These are phyloP conservation scores for Lasioglossum marginatum DNA, from an alignment of 2,888 invertebrate genomes.

Conservation along the genomic window DNA sequence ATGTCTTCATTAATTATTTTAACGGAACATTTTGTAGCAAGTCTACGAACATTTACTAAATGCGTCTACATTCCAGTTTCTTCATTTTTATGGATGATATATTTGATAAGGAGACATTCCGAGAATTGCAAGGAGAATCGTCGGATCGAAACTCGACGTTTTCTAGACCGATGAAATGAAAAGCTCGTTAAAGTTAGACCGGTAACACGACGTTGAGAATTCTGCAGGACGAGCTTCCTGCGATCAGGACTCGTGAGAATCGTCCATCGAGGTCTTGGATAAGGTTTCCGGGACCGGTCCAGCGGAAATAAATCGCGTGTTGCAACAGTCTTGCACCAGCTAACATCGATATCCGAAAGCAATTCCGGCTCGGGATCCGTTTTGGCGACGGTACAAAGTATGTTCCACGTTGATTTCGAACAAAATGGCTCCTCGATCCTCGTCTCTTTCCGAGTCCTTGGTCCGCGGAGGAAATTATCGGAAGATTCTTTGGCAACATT, in stretches of 20 bases:
- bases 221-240: background rate
- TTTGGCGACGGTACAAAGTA: slow-evolving; percentile 52
- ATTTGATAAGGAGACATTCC: background rate
- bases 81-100: background rate
- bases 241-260: background rate
- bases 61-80: background rate
- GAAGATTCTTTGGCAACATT: slow-evolving; percentile 39
- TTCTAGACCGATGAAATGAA: background rate
- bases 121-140: background rate
- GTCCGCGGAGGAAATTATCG: slow-evolving; percentile 11
- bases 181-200: background rate
- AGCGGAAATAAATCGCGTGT: slow-evolving; percentile 43
- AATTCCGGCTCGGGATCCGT: slow-evolving; percentile 46
- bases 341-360: slow-evolving; percentile 46
- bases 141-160: background rate
- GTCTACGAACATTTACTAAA: background rate
- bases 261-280: slow-evolving; percentile 1
- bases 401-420: slow-evolving; percentile 40
- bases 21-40: background rate
- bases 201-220: background rate
- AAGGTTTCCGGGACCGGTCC: slow-evolving; percentile 8
- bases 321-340: slow-evolving; percentile 13
- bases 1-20: background rate
- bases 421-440: slow-evolving; percentile 32
- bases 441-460: background rate